Evolutionary conservation across 1,140 invertebrate genomes (phyloP).

Genomic region (Holcopasites calliopsidis): DNA sequence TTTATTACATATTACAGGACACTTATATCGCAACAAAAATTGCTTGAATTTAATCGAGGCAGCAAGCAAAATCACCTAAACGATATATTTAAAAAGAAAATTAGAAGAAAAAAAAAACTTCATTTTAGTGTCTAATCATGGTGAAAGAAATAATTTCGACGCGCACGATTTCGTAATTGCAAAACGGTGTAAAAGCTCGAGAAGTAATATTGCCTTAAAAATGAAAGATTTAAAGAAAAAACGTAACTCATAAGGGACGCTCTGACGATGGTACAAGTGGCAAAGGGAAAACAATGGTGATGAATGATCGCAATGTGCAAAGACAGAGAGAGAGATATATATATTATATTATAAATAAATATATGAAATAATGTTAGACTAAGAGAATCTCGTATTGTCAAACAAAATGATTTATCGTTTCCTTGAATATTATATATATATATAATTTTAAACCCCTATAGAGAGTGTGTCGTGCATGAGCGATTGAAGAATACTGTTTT

Average conservation of each 20-base stretch:
- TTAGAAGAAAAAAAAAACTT: background rate
- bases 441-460: background rate
- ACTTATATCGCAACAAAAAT: background rate
- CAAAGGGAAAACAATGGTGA: constrained; percentile 38
- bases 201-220: constrained; percentile 44
- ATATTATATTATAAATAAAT: constrained; percentile 28
- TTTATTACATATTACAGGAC: background rate
- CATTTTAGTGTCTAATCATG: background rate
- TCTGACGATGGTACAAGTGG: constrained; percentile 42
- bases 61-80: background rate
- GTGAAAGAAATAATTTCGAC: background rate
- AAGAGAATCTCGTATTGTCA: constrained; percentile 33
- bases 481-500: background rate
- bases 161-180: background rate
- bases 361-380: constrained; percentile 34
- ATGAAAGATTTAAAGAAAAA: constrained; percentile 31
- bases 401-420: constrained; percentile 28
- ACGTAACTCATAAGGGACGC: constrained; percentile 30
- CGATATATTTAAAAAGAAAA: background rate
- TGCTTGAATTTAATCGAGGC: constrained; percentile 3
- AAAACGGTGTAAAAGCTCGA: background rate
- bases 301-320: constrained; percentile 34
- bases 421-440: constrained; percentile 11
- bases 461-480: constrained; percentile 18
- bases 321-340: constrained; percentile 15